Percentiles rank a stretch among this genome's conserved stretches.
These are phyloP conservation scores for Hirundo rustica DNA, from an alignment of 2,797 vertebrate species.

Conservation along the genomic window DNA sequence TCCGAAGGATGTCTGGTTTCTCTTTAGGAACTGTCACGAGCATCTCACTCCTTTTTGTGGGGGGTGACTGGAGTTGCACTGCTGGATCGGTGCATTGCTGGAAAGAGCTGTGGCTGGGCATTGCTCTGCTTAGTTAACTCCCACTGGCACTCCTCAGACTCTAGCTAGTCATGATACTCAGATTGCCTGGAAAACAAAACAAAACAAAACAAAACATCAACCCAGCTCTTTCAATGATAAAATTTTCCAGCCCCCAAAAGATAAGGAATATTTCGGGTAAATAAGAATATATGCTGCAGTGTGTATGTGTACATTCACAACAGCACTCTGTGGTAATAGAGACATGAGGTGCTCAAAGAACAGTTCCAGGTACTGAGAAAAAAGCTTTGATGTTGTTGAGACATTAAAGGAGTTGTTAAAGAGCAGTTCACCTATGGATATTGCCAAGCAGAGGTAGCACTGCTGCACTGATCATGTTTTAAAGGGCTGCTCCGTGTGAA, in stretches of 20 bases:
- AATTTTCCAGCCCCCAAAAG: not conserved
- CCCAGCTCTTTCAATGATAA: not conserved
- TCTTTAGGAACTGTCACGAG: not conserved
- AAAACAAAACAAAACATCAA: no score
- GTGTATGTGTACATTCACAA: not conserved
- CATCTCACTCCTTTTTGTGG: not conserved
- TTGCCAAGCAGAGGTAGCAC: not conserved
- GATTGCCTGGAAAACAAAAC: not conserved
- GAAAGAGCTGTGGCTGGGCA: not conserved
- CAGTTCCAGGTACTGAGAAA: not conserved
- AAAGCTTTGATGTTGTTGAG: conserved; percentile 19
- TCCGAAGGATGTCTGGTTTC: not conserved
- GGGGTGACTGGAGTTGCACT: not conserved
- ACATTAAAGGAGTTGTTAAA: conserved; percentile 29
- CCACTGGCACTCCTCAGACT: not conserved
- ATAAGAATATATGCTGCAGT: not conserved
- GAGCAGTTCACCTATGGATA: conserved; percentile 36
- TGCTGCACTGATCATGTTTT: conserved; percentile 6
- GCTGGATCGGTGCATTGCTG: not conserved
- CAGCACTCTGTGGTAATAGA: not conserved
- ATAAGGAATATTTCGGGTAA: not conserved
- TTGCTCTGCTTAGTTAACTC: not conserved
- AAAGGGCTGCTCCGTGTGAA: not conserved
- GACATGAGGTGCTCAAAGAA: not conserved
- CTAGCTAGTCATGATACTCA: not conserved